Percentiles rank a stretch among this genome's conserved stretches.
Conservation (phyloP, 1,140 invertebrate species). For the Meloidogyne hapla region DNA sequence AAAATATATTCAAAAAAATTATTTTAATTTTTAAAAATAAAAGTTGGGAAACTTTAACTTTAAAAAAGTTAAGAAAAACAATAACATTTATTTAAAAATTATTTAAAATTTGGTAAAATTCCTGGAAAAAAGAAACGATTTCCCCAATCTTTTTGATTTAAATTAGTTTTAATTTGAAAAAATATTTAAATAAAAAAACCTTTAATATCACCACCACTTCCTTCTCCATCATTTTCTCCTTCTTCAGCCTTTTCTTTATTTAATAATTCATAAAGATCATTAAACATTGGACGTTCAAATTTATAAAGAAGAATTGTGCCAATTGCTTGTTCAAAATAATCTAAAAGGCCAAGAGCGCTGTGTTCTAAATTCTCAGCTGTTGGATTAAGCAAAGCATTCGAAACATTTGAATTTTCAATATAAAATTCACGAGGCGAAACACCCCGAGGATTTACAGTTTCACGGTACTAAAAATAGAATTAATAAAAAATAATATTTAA, state of each 20-base stretch:
- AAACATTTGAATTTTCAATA: constrained; percentile 31
- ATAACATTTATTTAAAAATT: too few species aligned
- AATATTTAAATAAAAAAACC: not conserved
- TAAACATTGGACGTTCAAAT: constrained; percentile 36
- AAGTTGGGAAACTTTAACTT: not conserved
- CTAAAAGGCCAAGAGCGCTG: constrained; percentile 31
- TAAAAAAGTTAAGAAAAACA: too few species aligned
- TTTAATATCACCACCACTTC: not conserved
- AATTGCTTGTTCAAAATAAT: constrained; percentile 41
- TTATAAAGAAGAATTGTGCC: constrained; percentile 39
- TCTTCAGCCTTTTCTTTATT: constrained; percentile 25
- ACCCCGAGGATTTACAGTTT: constrained; percentile 17
- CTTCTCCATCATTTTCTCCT: constrained; percentile 20
- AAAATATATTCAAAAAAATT: too few species aligned
- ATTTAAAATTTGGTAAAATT: too few species aligned
- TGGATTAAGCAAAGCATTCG: constrained; percentile 24
- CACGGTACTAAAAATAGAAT: constrained; percentile 32
- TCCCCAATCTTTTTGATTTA: not conserved
- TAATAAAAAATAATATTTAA: not conserved
- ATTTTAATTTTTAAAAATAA: too few species aligned
- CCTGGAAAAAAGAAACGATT: not conserved
- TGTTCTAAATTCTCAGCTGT: constrained; percentile 37
- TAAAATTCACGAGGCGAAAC: constrained; percentile 32
- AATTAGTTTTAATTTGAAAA: too few species aligned
- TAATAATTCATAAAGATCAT: constrained; percentile 33